Evolutionary conservation across 2,888 invertebrate genomes (phyloP).

Genomic region (Oegoconia quadripuncta): DNA sequence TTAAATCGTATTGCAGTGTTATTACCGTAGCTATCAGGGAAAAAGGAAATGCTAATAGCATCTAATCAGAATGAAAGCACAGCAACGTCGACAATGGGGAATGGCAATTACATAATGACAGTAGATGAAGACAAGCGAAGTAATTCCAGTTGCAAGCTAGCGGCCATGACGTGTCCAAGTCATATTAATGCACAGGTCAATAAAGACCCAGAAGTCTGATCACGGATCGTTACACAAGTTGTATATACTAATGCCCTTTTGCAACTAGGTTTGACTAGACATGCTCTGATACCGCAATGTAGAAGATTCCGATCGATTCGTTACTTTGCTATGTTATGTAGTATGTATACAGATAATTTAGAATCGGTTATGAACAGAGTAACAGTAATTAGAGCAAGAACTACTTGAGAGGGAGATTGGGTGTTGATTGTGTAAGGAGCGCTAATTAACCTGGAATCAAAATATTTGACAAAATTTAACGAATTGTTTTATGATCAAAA

Average conservation of each 20-base stretch:
- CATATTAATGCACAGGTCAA: constrained; percentile 34
- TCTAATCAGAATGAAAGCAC: background rate
- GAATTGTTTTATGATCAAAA: too few relatives aligned
- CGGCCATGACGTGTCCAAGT: constrained; percentile 18
- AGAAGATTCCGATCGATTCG: constrained; percentile 5
- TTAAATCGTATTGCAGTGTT: too few relatives aligned
- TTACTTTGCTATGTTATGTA: too few relatives aligned
- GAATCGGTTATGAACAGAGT: too few relatives aligned
- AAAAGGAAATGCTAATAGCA: background rate
- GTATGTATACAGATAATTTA: too few relatives aligned
- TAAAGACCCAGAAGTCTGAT: constrained; percentile 44
- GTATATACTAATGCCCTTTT: constrained; percentile 34
- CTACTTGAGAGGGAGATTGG: too few relatives aligned
- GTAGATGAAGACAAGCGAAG: constrained; percentile 2
- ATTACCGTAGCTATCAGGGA: background rate
- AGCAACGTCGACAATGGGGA: background rate
- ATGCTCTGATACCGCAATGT: too few relatives aligned
- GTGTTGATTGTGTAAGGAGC: too few relatives aligned
- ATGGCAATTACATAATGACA: background rate
- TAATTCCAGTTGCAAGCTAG: background rate
- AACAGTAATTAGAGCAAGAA: too few relatives aligned
- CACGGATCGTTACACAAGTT: constrained; percentile 35
- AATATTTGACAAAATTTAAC: too few relatives aligned
- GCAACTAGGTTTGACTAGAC: too few relatives aligned
- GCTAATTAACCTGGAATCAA: too few relatives aligned